Percentiles rank a stretch among this genome's conserved stretches.
Evolutionary conservation across 2,797 vertebrate species (phyloP).

Genomic region (Capromys pilorides): DNA sequence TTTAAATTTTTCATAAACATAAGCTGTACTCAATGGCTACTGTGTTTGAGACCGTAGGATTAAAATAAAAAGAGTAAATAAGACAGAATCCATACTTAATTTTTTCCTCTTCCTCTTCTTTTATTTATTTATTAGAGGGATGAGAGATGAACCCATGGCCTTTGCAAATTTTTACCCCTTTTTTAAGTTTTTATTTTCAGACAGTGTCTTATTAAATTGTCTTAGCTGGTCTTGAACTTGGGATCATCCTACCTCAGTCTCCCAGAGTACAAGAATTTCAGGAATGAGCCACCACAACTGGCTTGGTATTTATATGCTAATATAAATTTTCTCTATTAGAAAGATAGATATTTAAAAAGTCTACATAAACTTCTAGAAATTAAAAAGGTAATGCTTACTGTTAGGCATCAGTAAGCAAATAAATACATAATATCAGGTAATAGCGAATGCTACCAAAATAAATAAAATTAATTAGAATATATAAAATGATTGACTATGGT

Average conservation of each 20-base stretch:
- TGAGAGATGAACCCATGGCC: neutral
- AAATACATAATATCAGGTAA: neutral
- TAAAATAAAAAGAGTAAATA: slow-evolving; percentile 15
- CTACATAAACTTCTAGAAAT: neutral
- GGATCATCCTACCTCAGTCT: neutral
- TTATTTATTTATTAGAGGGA: neutral
- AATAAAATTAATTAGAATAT: neutral
- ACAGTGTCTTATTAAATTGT: neutral
- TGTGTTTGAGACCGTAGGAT: neutral
- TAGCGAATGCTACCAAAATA: neutral
- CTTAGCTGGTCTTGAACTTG: neutral
- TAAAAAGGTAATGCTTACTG: neutral
- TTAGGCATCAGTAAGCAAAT: neutral
- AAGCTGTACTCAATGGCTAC: neutral
- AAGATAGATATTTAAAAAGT: neutral
- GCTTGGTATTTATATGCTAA: slow-evolving; percentile 37
- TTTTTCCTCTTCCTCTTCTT: neutral
- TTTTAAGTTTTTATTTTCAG: neutral
- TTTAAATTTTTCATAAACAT: slow-evolving; percentile 31
- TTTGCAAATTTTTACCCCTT: neutral
- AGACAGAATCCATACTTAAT: neutral
- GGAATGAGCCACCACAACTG: neutral
- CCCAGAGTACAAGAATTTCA: neutral
- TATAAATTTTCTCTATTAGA: neutral
- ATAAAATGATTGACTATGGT: neutral